A percentile compares a stretch with the other conserved stretches of the same genome.
Evolutionary conservation across 2,888 invertebrate species (phyloP).

Genomic region (Brassicogethes aeneus): DNA sequence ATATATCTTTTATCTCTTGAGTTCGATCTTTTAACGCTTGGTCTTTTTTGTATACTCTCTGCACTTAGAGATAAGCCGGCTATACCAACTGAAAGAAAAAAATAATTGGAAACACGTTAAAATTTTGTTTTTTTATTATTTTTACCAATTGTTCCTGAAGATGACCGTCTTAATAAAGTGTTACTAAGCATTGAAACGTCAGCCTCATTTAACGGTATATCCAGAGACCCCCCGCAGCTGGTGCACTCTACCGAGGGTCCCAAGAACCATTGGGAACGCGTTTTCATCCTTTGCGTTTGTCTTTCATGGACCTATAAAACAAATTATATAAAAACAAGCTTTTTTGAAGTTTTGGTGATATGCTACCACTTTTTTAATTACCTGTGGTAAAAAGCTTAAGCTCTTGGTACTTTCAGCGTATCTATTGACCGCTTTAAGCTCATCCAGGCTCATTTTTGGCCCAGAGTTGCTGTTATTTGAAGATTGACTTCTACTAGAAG

Average conservation of each 20-base stretch:
- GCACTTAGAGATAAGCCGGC: slow-evolving; percentile 54
- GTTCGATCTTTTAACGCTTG: slow-evolving; percentile 48
- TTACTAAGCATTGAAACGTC: slow-evolving; percentile 38
- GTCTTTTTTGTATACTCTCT: slow-evolving; percentile 53
- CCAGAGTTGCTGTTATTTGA: slow-evolving; percentile 57
- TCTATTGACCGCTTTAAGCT: slow-evolving; percentile 76
- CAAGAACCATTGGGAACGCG: slow-evolving; percentile 96
- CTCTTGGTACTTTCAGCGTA: slow-evolving; percentile 89
- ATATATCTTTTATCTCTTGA: slow-evolving; percentile 47
- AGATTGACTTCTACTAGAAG: slow-evolving; percentile 63
- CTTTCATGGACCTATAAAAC: slow-evolving; percentile 89
- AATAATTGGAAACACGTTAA: slow-evolving; percentile 1
- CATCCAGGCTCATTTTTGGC: slow-evolving; percentile 72
- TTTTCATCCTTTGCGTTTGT: slow-evolving; percentile 93
- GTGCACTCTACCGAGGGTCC: slow-evolving; percentile 52
- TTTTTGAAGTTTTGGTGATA: background rate
- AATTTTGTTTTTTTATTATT: background rate
- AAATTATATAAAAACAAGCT: no score
- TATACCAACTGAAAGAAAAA: slow-evolving; percentile 42
- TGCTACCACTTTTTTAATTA: slow-evolving; percentile 40
- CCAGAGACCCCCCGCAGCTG: slow-evolving; percentile 40
- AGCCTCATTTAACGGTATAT: slow-evolving; percentile 39
- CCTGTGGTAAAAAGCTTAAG: slow-evolving; percentile 85
- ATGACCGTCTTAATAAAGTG: slow-evolving; percentile 42
- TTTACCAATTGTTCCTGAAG: slow-evolving; percentile 49